These are phyloP conservation scores for Sebastes hopkinsi DNA, from an alignment of 2,797 vertebrate genomes.

Conservation along the genomic window DNA sequence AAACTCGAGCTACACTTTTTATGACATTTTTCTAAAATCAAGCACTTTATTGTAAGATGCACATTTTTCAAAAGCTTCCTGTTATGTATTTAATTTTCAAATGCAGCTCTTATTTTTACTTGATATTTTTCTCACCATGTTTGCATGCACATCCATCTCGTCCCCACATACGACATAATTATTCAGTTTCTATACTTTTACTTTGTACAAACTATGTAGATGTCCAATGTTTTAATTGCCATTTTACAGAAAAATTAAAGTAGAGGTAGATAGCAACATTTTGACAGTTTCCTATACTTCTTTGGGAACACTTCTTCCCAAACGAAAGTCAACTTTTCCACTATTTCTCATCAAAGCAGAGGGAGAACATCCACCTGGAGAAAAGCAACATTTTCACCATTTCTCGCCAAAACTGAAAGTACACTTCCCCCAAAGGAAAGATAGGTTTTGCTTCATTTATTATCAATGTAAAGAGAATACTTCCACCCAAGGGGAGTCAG, in stretches of 20 bases:
- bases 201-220: not conserved
- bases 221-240: not conserved
- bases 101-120: too few species aligned
- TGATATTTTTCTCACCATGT: too few species aligned
- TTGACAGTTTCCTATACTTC: not conserved
- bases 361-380: not conserved
- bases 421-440: not conserved
- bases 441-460: not conserved
- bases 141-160: not conserved
- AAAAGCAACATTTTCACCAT: not conserved
- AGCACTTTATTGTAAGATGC: too few species aligned
- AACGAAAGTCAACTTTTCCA: not conserved
- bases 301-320: not conserved
- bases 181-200: not conserved
- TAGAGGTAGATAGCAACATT: not conserved
- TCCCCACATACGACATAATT: too few species aligned
- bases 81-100: too few species aligned
- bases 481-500: conserved; percentile 2
- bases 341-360: not conserved
- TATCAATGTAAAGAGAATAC: conserved; percentile 11
- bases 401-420: not conserved
- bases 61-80: too few species aligned
- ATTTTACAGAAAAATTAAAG: not conserved
- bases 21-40: too few species aligned
- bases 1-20: too few species aligned